A percentile compares a stretch with the other conserved stretches of the same genome.
Evolutionary conservation across 2,888 invertebrate species (phyloP).

Genomic region (Tribolium freemani): DNA sequence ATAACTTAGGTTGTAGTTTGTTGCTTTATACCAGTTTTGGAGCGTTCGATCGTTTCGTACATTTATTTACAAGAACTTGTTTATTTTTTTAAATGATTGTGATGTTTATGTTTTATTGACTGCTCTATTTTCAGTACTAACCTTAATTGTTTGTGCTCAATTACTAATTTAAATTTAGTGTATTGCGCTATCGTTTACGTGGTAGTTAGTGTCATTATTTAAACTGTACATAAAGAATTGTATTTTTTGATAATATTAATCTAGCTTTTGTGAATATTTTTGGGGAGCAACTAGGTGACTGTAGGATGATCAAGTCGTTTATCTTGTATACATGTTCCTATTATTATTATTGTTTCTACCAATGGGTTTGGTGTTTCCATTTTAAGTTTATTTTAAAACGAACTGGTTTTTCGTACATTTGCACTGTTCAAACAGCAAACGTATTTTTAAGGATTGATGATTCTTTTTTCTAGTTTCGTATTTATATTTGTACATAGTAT

Average conservation of each 20-base stretch:
- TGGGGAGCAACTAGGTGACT: constrained; percentile 41
- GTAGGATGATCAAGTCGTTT: constrained; percentile 34
- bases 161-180: constrained; percentile 15
- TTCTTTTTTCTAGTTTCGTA: constrained; percentile 9
- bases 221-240: constrained; percentile 31
- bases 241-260: constrained; percentile 36
- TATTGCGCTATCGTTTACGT: constrained; percentile 16
- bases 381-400: constrained; percentile 3
- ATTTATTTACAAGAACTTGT: background rate
- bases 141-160: constrained; percentile 32
- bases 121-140: constrained; percentile 24
- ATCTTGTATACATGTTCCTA: constrained; percentile 35
- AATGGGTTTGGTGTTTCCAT: background rate
- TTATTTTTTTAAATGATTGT: constrained; percentile 8
- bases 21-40: background rate
- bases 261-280: constrained; percentile 40
- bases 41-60: background rate
- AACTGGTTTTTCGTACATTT: constrained; percentile 8
- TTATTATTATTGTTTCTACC: constrained; percentile 12
- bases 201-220: constrained; percentile 29
- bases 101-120: constrained; percentile 3
- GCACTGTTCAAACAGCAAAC: background rate
- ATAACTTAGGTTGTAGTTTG: constrained; percentile 13
- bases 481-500: constrained; percentile 21
- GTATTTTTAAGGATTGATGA: background rate